Percentiles rank a stretch among this genome's conserved stretches.
Evolutionary conservation across 2,888 invertebrate species (phyloP).

Genomic region (Polymixis lichenea): DNA sequence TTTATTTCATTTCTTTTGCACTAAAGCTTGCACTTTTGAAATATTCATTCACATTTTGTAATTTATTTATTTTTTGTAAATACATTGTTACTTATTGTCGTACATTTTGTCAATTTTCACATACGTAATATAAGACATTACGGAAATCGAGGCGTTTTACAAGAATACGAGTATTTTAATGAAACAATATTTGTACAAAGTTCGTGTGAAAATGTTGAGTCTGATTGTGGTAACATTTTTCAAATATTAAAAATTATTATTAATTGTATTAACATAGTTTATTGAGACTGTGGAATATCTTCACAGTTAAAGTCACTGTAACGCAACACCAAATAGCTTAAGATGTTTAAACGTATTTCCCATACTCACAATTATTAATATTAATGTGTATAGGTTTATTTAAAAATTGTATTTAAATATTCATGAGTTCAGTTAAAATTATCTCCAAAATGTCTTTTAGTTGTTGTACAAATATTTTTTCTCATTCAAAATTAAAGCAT

Average conservation of each 20-base stretch:
- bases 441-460: background rate
- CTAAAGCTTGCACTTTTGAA: constrained; percentile 71
- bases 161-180: constrained; percentile 75
- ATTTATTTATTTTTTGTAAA: constrained; percentile 75
- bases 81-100: constrained; percentile 72
- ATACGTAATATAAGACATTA: constrained; percentile 83
- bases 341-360: constrained; percentile 74
- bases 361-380: constrained; percentile 69
- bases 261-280: constrained; percentile 76
- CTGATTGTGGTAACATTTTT: constrained; percentile 84
- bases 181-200: constrained; percentile 86
- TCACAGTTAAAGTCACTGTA: constrained; percentile 84
- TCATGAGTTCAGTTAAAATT: constrained; percentile 2
- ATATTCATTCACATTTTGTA: constrained; percentile 66
- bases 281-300: constrained; percentile 77
- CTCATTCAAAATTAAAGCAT: constrained; percentile 35
- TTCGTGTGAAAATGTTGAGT: constrained; percentile 85
- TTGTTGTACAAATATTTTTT: constrained; percentile 27
- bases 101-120: constrained; percentile 85
- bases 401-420: constrained; percentile 17
- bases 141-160: constrained; percentile 69
- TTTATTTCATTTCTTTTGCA: constrained; percentile 66
- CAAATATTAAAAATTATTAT: constrained; percentile 76
- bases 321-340: constrained; percentile 88
- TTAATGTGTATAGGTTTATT: constrained; percentile 50